Conservation (phyloP, 2,797 vertebrate genomes). For the Parauchenoglanis punctatus region DNA sequence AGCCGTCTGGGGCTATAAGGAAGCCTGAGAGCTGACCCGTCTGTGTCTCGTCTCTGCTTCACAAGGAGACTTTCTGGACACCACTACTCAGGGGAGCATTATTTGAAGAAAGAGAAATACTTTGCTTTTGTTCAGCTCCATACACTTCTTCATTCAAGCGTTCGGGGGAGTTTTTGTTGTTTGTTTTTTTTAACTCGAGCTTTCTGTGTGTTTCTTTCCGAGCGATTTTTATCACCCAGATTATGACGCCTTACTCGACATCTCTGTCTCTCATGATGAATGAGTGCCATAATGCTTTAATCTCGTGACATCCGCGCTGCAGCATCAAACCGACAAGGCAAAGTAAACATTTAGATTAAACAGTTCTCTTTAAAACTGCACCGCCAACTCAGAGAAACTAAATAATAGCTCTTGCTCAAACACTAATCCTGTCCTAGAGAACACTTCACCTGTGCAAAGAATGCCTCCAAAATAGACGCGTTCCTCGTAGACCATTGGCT, state of each 20-base stretch:
- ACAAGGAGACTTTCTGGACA: constrained; percentile 40
- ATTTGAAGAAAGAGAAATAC: constrained; percentile 34
- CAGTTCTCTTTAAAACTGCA: constrained; percentile 40
- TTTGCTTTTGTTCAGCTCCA: not conserved
- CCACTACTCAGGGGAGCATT: constrained; percentile 41
- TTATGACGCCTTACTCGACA: constrained; percentile 42
- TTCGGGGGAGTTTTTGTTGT: not conserved
- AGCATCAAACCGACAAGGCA: constrained; percentile 43
- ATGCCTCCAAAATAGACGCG: constrained; percentile 12
- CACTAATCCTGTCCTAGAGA: constrained; percentile 32
- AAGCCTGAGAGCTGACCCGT: constrained; percentile 45
- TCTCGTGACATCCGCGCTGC: constrained; percentile 36
- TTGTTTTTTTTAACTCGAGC: not conserved
- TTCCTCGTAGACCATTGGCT: not conserved
- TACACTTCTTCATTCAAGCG: not conserved
- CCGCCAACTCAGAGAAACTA: constrained; percentile 36
- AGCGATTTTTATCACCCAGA: constrained; percentile 36
- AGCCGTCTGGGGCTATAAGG: constrained; percentile 55
- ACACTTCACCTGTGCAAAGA: constrained; percentile 48
- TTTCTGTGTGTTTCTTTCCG: not conserved
- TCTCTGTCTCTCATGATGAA: constrained; percentile 46
- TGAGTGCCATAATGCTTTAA: constrained; percentile 49
- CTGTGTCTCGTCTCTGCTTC: constrained; percentile 40
- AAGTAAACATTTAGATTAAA: constrained; percentile 55
- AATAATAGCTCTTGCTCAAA: constrained; percentile 46